phyloP scores from a whole-genome alignment of 2,888 invertebrate genomes.

The Callinectes sapidus region DNA sequence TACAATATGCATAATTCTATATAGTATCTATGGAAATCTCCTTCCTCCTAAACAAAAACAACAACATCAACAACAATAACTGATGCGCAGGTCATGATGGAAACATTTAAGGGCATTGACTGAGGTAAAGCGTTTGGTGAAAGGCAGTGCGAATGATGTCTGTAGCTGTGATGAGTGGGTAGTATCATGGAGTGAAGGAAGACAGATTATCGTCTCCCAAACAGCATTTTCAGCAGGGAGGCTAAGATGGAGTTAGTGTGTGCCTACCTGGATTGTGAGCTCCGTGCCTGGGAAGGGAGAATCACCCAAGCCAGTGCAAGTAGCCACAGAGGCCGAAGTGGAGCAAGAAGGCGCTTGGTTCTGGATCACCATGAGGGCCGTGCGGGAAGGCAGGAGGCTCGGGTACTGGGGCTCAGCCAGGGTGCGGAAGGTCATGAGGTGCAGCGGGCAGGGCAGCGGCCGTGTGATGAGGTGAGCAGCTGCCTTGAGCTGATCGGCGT shows the following conservation, averaged over 20 bases:
- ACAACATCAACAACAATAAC: too few relatives aligned
- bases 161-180: not conserved
- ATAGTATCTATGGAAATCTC: too few relatives aligned
- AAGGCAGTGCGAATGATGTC: not conserved
- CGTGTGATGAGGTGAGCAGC: conserved; percentile 74
- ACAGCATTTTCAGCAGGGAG: not conserved
- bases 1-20: too few relatives aligned
- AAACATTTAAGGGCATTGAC: too few relatives aligned
- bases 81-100: too few relatives aligned
- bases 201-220: too few relatives aligned
- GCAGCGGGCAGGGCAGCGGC: conserved; percentile 80
- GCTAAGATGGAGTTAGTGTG: too few relatives aligned
- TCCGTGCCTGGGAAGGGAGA: conserved; percentile 65
- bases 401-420: conserved; percentile 73
- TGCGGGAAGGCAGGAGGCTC: conserved; percentile 65
- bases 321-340: conserved; percentile 54
- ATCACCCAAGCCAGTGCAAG: conserved; percentile 66
- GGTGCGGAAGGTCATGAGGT: conserved; percentile 74
- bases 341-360: conserved; percentile 69
- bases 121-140: not conserved
- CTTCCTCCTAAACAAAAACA: too few relatives aligned
- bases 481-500: conserved; percentile 65
- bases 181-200: not conserved
- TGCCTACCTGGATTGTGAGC: conserved; percentile 61
- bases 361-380: conserved; percentile 70